These are phyloP conservation scores for Merops nubicus DNA, from an alignment of 2,113 vertebrate species.

Conservation along the genomic window DNA sequence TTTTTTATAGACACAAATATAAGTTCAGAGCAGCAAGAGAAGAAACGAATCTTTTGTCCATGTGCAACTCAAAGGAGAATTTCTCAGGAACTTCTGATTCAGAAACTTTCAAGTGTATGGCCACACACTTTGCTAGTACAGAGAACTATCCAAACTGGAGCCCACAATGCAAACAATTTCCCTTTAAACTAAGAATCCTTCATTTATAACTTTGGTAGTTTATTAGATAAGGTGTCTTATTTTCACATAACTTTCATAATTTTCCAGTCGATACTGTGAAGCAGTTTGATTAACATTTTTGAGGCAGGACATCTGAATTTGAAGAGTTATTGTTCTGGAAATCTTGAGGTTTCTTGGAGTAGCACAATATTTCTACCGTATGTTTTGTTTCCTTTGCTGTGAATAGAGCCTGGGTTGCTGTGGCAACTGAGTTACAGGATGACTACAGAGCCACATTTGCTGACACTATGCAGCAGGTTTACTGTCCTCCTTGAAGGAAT, in stretches of 20 bases:
- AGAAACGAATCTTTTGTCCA: background rate
- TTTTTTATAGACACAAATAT: background rate
- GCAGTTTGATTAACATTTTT: background rate
- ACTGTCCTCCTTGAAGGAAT: background rate
- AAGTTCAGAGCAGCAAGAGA: background rate
- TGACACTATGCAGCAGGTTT: background rate
- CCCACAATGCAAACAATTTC: background rate
- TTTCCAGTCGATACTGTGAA: background rate
- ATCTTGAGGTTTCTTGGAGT: conserved; percentile 21
- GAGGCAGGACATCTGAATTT: background rate
- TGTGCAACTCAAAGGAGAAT: background rate
- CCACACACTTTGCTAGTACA: background rate
- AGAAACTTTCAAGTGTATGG: background rate
- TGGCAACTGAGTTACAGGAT: conserved; percentile 30
- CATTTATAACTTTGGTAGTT: background rate
- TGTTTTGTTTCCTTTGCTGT: conserved; percentile 46
- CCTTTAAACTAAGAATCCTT: background rate
- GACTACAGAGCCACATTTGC: conserved; percentile 14
- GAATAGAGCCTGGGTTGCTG: conserved; percentile 43
- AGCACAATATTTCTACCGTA: conserved; percentile 17
- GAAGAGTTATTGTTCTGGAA: conserved; percentile 5
- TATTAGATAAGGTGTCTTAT: background rate
- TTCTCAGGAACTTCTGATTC: background rate
- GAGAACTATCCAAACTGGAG: background rate
- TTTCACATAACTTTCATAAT: background rate